Evolutionary conservation across 2,888 invertebrate genomes (phyloP), one percentile per base, ranked within the genome.

Genomic region (Andrena bucephala): DNA sequence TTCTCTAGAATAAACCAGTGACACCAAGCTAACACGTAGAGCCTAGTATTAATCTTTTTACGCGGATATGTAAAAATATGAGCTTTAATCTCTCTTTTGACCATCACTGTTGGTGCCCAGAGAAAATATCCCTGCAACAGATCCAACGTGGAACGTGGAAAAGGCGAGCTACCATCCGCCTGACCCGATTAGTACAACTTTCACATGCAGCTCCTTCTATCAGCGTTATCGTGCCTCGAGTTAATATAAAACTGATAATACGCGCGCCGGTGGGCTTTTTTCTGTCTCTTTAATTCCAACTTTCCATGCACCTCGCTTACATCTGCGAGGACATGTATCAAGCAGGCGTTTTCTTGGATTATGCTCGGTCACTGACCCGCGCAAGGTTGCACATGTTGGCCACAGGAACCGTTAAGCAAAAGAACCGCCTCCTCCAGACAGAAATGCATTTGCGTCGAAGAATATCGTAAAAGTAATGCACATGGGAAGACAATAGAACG

Each of bases 391-490:
- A 68, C 69, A 48, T 10, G 59, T 52, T 79, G 36, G 29, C 36
- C 65, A 60, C 52, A 70, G 66, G 31, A 31, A 36, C 77, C 77
- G 66, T 89, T 89, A 87, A 66, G 13, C 27, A 50, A 60, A 48
- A 52, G 31, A 60, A 70, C 57, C 24, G 16, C 7, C 31, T 48
- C 3, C 31, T 10, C 16, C n/a, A 71, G 31, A 20, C n/a, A 20
- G 42, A 31, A 48, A 65, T 36, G 10, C 24, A 10, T 16, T 16
- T n/a, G 31, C 20, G 29, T 36, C 8, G 2, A 3, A n/a, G 33
- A 60, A 69, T 57, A 4, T 50, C 0, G 27, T 10, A 16, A 52
- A 52, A 52, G 20, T 52, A 20, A n/a, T 2, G 52, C 20, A 20
- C 52, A 20, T 20, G 52, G 13, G 13, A 16, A 16, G 16, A 42